phyloP scores from a whole-genome alignment of 2,797 vertebrate species.

The Artibeus lituratus region DNA sequence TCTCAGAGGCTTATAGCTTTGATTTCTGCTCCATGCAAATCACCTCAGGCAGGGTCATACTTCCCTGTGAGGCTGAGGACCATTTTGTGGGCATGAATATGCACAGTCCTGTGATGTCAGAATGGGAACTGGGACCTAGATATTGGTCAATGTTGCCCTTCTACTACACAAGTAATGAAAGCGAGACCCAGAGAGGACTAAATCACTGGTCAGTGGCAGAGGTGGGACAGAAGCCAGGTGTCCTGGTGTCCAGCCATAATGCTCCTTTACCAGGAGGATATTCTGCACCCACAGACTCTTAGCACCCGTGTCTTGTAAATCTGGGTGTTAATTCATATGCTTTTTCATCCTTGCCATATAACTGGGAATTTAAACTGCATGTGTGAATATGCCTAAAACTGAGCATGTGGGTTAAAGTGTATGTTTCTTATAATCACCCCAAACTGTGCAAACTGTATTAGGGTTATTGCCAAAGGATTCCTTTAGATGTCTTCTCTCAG shows the following conservation, averaged over 20 bases:
- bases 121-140: background rate
- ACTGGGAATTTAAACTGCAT: background rate
- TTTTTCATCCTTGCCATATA: background rate
- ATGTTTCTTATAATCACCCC: background rate
- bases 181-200: background rate
- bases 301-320: background rate
- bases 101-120: background rate
- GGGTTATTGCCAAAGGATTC: background rate
- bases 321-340: background rate
- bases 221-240: background rate
- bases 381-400: background rate
- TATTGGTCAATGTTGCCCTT: background rate
- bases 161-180: background rate
- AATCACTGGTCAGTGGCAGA: background rate
- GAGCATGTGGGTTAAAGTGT: background rate
- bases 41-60: background rate
- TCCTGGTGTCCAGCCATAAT: background rate
- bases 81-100: constrained; percentile 35
- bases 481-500: background rate
- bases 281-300: background rate
- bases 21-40: constrained; percentile 50
- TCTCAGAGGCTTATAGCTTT: background rate
- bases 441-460: background rate
- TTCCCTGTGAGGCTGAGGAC: background rate
- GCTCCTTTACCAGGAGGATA: background rate